These are phyloP conservation scores for Petrocephalus microphthalmus DNA, from an alignment of 2,113 vertebrate species.

Conservation along the genomic window DNA sequence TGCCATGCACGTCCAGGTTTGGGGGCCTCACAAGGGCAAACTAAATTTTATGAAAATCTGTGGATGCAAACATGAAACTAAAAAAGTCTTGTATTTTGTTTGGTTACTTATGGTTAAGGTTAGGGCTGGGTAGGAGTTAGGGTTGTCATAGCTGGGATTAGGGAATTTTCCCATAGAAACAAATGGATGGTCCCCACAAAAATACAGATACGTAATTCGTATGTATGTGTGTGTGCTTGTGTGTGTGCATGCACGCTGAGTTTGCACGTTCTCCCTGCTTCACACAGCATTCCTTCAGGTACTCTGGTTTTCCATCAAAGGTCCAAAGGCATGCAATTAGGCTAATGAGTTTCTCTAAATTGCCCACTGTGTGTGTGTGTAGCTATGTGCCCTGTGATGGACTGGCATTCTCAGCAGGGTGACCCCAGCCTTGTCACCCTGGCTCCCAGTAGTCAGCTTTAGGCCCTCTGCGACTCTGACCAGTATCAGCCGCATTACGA, in stretches of 20 bases:
- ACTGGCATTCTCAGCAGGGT: background rate
- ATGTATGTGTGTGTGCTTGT: background rate
- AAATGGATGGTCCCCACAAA: background rate
- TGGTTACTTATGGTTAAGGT: background rate
- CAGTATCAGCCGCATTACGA: background rate
- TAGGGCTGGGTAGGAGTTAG: background rate
- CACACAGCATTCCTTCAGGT: background rate
- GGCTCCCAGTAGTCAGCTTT: background rate
- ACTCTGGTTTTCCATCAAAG: background rate
- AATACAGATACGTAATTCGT: background rate
- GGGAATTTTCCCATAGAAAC: background rate
- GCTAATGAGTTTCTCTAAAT: background rate
- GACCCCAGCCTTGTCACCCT: background rate
- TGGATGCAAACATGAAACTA: background rate
- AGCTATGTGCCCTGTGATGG: background rate
- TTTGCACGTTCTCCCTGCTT: background rate
- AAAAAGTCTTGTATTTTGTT: background rate
- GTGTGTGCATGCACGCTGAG: background rate
- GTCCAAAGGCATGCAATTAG: background rate
- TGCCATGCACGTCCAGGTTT: background rate
- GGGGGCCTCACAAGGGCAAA: background rate
- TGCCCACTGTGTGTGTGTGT: background rate
- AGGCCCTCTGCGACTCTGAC: background rate
- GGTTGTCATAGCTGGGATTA: background rate
- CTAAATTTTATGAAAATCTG: background rate